Evolutionary conservation across 1,140 invertebrate species (phyloP).

Genomic region (Octopus sinensis): DNA sequence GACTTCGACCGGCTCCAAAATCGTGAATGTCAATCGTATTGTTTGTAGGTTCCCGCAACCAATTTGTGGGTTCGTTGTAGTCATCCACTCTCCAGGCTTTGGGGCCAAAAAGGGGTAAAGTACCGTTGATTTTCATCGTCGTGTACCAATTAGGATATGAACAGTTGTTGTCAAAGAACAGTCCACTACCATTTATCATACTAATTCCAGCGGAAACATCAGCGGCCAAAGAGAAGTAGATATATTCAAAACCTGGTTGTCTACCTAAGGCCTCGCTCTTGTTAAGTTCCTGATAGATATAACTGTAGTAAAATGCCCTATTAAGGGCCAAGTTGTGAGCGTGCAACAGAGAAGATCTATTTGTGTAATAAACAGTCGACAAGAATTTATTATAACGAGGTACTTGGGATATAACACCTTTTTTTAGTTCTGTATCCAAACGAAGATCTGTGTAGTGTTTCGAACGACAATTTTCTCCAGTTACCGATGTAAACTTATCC

Average conservation of each 20-base stretch:
- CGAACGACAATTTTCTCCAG: slow-evolving; percentile 80
- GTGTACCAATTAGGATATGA: slow-evolving; percentile 89
- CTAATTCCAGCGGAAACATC: slow-evolving; percentile 88
- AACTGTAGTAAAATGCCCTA: slow-evolving; percentile 85
- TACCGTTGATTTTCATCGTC: slow-evolving; percentile 91
- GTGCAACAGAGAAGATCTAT: slow-evolving; percentile 87
- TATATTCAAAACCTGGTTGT: slow-evolving; percentile 98
- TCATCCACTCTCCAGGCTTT: slow-evolving; percentile 69
- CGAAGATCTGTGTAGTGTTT: slow-evolving; percentile 78
- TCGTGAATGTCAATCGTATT: slow-evolving; percentile 54
- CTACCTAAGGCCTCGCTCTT: slow-evolving; percentile 64
- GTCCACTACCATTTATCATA: slow-evolving; percentile 84
- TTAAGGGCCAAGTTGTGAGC: slow-evolving; percentile 93
- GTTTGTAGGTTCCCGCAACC: slow-evolving; percentile 57
- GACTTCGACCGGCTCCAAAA: slow-evolving; percentile 61
- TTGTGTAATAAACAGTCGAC: slow-evolving; percentile 78
- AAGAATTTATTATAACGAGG: slow-evolving; percentile 93
- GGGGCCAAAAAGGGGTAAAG: slow-evolving; percentile 90
- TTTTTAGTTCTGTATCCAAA: slow-evolving; percentile 62
- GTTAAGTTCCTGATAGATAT: slow-evolving; percentile 74
- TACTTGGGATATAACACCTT: slow-evolving; percentile 81
- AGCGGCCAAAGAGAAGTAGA: slow-evolving; percentile 89
- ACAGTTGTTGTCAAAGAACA: slow-evolving; percentile 92
- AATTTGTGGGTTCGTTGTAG: slow-evolving; percentile 57
- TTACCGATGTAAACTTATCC: slow-evolving; percentile 76